Conservation (phyloP, 2,113 vertebrate species). For the Brachyhypopomus occidentalis region DNA sequence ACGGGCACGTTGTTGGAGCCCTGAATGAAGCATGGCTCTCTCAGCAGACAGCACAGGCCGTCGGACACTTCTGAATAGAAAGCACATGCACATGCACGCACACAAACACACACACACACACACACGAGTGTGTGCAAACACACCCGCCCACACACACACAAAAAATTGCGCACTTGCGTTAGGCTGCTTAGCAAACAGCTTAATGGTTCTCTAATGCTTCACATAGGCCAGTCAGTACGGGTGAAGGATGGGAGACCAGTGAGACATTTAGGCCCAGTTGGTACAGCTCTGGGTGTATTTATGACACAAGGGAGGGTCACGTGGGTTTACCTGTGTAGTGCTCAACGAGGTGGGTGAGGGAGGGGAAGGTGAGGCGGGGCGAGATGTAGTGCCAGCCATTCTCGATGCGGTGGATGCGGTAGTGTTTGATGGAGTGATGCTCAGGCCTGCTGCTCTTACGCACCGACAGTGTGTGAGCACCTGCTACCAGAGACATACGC, state of each 20-base stretch:
- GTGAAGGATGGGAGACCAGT: too few species aligned
- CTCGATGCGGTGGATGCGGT: constrained; percentile 73
- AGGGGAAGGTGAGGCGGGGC: constrained; percentile 75
- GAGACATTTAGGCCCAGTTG: too few species aligned
- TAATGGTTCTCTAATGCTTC: too few species aligned
- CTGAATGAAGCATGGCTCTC: constrained; percentile 68
- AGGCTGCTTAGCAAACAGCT: neutral
- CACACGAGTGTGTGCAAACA: neutral
- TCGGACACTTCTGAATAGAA: constrained; percentile 66
- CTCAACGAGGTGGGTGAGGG: constrained; percentile 74
- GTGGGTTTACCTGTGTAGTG: constrained; percentile 73
- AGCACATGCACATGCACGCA: neutral
- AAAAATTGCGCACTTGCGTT: too few species aligned
- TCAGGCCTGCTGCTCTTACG: constrained; percentile 48
- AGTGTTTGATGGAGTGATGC: constrained; percentile 71
- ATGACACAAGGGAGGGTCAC: neutral
- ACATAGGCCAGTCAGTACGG: too few species aligned
- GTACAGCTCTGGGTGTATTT: too few species aligned
- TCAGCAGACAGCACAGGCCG: constrained; percentile 75
- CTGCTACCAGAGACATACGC: constrained; percentile 50
- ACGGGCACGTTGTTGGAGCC: constrained; percentile 18
- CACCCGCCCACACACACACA: too few species aligned
- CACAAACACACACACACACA: neutral
- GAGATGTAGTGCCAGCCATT: constrained; percentile 82
- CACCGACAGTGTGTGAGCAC: constrained; percentile 73